Conservation (phyloP, 2,797 vertebrate species). For the Amblyraja radiata region DNA sequence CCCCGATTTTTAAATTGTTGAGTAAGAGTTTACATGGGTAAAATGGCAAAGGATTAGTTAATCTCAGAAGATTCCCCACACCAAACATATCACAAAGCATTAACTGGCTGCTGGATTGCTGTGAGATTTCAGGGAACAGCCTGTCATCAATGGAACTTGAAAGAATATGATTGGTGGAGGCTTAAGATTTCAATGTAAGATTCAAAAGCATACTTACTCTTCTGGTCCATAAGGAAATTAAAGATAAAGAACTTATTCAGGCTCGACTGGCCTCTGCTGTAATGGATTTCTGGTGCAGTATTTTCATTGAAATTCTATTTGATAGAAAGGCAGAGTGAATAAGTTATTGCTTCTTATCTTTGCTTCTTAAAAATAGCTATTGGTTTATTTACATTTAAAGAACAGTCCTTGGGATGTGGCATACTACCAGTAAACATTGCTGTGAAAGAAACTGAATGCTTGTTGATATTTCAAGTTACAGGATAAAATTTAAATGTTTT, state of each 20-base stretch:
- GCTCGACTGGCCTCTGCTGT: not conserved
- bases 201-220: not conserved
- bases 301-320: not conserved
- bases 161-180: not conserved
- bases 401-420: not conserved
- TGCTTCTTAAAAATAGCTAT: not conserved
- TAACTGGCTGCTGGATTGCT: not conserved
- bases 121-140: not conserved
- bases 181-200: not conserved
- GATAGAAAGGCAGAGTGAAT: not conserved
- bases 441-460: not conserved
- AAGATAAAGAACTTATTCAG: not conserved
- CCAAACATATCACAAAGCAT: not conserved
- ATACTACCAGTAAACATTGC: not conserved
- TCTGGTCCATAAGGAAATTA: not conserved
- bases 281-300: not conserved
- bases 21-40: too few relatives aligned
- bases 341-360: not conserved
- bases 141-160: too few relatives aligned
- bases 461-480: not conserved
- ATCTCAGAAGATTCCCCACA: not conserved
- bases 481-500: not conserved
- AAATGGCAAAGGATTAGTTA: too few relatives aligned
- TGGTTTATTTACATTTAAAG: not conserved
- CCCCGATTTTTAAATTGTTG: too few relatives aligned